Evolutionary conservation across 2,888 invertebrate genomes (phyloP).

Genomic region (Pilophorus perplexus): DNA sequence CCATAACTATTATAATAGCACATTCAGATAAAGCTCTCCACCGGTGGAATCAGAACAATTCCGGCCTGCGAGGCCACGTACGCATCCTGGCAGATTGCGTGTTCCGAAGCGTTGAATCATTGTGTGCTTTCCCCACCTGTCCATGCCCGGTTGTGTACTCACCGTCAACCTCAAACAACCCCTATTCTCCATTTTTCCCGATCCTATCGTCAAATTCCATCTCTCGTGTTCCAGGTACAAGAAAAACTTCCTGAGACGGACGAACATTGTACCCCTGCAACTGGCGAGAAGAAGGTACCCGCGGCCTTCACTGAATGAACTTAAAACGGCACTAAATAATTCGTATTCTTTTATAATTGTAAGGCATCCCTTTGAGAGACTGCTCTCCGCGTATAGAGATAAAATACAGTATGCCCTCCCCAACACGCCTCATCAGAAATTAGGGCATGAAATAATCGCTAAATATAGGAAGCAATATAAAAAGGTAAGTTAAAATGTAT

Average conservation of each 20-base stretch:
- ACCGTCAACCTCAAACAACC: too few species aligned
- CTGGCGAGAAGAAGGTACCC: conserved; percentile 77
- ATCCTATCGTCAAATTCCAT: too few species aligned
- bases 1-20: too few species aligned
- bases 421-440: conserved; percentile 75
- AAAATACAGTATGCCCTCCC: conserved; percentile 81
- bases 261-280: conserved; percentile 73
- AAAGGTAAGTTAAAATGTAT: conserved; percentile 41
- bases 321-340: conserved; percentile 69
- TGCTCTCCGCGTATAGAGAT: conserved; percentile 79
- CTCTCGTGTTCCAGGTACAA: conserved; percentile 64
- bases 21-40: too few species aligned
- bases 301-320: conserved; percentile 67
- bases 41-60: too few species aligned
- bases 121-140: too few species aligned
- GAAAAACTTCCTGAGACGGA: conserved; percentile 71
- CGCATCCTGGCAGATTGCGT: too few species aligned
- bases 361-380: conserved; percentile 74
- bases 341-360: conserved; percentile 79
- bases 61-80: too few species aligned
- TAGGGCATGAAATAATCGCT: conserved; percentile 73
- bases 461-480: conserved; percentile 59
- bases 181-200: too few species aligned
- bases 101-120: too few species aligned
- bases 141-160: too few species aligned